These are phyloP conservation scores for Polyploca ridens DNA, from an alignment of 2,888 invertebrate genomes.

Conservation along the genomic window DNA sequence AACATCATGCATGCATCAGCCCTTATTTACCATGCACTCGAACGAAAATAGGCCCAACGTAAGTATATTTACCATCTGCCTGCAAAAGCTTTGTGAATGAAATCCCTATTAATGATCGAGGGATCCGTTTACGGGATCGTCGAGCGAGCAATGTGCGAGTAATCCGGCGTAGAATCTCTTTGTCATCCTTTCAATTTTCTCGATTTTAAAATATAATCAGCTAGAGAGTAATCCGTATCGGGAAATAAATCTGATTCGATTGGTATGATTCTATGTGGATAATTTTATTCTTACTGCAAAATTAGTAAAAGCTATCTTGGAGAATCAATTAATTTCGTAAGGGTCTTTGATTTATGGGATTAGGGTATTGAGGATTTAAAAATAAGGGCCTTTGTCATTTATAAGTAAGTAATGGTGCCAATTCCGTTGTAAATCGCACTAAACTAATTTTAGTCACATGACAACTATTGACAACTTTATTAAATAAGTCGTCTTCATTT, in stretches of 20 bases:
- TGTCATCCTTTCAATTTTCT: constrained; percentile 23
- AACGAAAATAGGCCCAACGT: background rate
- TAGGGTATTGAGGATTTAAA: background rate
- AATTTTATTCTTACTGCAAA: constrained; percentile 10
- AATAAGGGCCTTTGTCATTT: too few species aligned
- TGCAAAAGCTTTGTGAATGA: background rate
- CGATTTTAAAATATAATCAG: constrained; percentile 17
- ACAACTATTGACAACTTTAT: too few species aligned
- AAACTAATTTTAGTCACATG: too few species aligned
- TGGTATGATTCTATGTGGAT: constrained; percentile 15
- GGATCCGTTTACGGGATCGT: background rate
- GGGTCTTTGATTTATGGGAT: background rate
- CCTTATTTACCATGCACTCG: background rate
- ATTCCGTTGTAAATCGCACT: too few species aligned
- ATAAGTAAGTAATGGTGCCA: too few species aligned
- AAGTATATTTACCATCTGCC: background rate
- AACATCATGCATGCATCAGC: background rate
- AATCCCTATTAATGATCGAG: background rate
- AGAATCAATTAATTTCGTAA: background rate
- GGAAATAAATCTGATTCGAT: constrained; percentile 17
- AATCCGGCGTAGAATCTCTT: constrained; percentile 8
- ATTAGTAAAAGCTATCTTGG: background rate
- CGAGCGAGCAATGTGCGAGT: background rate
- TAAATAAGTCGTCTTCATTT: too few species aligned
- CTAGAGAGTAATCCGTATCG: constrained; percentile 13